Conservation (phyloP, 2,888 invertebrate species). For the Callyntrura sp. region DNA sequence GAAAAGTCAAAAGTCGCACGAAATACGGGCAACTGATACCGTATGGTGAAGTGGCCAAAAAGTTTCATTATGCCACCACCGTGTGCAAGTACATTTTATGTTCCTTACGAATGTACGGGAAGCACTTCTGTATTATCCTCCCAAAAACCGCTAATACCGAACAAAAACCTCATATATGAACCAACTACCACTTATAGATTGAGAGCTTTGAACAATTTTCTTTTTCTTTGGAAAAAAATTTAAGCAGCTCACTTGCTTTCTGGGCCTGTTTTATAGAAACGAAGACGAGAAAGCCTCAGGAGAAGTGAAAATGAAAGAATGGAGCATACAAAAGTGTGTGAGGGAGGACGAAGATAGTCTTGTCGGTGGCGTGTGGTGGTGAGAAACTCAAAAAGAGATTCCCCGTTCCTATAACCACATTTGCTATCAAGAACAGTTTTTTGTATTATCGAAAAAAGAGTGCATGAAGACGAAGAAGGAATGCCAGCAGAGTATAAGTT, state of each 20-base stretch:
- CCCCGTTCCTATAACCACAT: slow-evolving; percentile 1
- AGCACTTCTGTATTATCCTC: neutral
- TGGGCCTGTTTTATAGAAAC: neutral
- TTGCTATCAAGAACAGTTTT: slow-evolving; percentile 3
- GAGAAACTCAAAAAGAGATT: slow-evolving; percentile 45
- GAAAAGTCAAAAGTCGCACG: slow-evolving; percentile 1
- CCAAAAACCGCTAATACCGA: neutral
- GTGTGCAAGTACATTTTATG: too few relatives aligned
- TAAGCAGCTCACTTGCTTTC: neutral
- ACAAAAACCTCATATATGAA: slow-evolving; percentile 16
- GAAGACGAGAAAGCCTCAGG: slow-evolving; percentile 47
- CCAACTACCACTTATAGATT: slow-evolving; percentile 28
- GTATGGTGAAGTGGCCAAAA: neutral
- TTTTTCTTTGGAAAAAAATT: neutral
- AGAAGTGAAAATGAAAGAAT: slow-evolving; percentile 59
- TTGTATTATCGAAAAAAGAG: neutral
- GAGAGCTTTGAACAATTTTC: slow-evolving; percentile 7
- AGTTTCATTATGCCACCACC: neutral
- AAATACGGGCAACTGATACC: neutral
- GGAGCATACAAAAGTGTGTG: slow-evolving; percentile 12
- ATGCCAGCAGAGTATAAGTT: slow-evolving; percentile 16
- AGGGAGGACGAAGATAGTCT: neutral
- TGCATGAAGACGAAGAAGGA: neutral
- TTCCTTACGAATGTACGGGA: neutral
- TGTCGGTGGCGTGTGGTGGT: neutral